These are phyloP conservation scores for Microplitis demolitor DNA, from an alignment of 1,140 invertebrate genomes.

Conservation along the genomic window DNA sequence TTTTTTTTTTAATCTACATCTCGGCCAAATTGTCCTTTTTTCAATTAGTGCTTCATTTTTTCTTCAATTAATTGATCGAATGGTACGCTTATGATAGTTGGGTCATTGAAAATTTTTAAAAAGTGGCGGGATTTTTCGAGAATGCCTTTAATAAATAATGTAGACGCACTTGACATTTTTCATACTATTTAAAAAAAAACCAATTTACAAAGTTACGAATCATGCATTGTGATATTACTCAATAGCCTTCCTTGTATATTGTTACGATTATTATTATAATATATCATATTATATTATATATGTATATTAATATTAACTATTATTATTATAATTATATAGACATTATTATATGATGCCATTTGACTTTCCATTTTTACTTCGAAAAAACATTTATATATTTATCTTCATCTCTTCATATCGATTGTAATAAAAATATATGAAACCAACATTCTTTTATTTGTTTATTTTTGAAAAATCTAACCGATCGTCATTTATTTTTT, in stretches of 20 bases:
- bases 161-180: neutral
- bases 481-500: slow-evolving; percentile 5
- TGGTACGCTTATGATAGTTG: no score
- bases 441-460: slow-evolving; percentile 34
- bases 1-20: no score
- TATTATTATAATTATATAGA: no score
- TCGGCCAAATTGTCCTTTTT: no score
- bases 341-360: slow-evolving; percentile 45
- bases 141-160: no score
- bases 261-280: slow-evolving; percentile 43
- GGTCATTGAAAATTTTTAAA: no score
- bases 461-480: neutral
- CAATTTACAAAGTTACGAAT: slow-evolving; percentile 59
- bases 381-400: slow-evolving; percentile 57
- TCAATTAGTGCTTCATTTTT: no score
- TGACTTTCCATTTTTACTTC: slow-evolving; percentile 61
- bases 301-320: no score
- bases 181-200: slow-evolving; percentile 32
- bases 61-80: no score
- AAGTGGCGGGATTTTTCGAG: no score
- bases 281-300: slow-evolving; percentile 20
- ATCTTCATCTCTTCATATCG: slow-evolving; percentile 62
- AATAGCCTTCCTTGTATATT: slow-evolving; percentile 60
- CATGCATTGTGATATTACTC: slow-evolving; percentile 63
- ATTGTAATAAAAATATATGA: slow-evolving; percentile 59